Evolutionary conservation across 2,888 invertebrate species (phyloP).

Genomic region (Fragum fragum): DNA sequence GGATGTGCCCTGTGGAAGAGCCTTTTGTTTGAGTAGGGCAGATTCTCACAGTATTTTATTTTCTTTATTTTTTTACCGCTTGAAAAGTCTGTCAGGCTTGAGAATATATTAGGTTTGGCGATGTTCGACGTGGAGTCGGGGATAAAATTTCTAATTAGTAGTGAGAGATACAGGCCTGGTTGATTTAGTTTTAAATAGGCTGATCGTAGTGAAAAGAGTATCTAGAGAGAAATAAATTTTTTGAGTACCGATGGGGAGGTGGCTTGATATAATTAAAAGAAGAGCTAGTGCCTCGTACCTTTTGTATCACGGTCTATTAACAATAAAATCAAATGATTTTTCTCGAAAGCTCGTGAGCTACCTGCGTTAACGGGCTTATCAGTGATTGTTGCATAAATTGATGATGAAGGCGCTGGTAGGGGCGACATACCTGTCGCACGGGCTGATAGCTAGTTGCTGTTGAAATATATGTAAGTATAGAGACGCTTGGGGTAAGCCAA

Average conservation of each 20-base stretch:
- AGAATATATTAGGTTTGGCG: not conserved
- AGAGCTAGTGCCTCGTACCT: slow-evolving; percentile 31
- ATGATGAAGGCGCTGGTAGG: slow-evolving; percentile 15
- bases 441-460: slow-evolving; percentile 46
- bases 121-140: not conserved
- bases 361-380: not conserved
- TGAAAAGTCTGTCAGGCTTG: slow-evolving; percentile 5
- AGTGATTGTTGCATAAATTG: slow-evolving; percentile 41
- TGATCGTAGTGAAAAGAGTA: not conserved
- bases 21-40: slow-evolving; percentile 88
- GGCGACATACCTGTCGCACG: slow-evolving; percentile 37
- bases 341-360: slow-evolving; percentile 46
- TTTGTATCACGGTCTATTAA: slow-evolving; percentile 54
- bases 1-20: slow-evolving; percentile 90
- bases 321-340: not conserved
- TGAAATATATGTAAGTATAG: slow-evolving; percentile 42
- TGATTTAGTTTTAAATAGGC: not conserved
- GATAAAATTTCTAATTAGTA: no score
- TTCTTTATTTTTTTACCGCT: slow-evolving; percentile 39
- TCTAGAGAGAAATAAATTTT: not conserved
- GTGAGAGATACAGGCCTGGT: not conserved
- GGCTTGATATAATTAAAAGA: not conserved
- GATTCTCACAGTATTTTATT: slow-evolving; percentile 67
- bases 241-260: not conserved
- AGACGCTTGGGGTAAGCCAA: not conserved